A percentile compares a stretch with the other conserved stretches of the same genome.
Evolutionary conservation across 2,888 invertebrate genomes (phyloP).

Genomic region (Villa cingulata): DNA sequence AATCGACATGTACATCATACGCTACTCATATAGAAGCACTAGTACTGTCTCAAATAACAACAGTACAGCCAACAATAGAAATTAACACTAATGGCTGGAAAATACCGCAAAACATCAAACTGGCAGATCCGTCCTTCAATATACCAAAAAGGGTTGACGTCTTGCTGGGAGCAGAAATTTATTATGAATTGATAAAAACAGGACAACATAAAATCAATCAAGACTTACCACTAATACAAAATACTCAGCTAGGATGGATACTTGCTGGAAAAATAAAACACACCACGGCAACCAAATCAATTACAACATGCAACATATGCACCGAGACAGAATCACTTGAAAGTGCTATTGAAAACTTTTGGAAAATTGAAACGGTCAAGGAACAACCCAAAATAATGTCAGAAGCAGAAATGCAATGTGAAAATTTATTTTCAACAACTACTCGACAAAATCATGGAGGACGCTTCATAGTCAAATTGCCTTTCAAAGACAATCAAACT

Average conservation of each 20-base stretch:
- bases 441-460: too few relatives aligned
- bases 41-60: slow-evolving; percentile 13
- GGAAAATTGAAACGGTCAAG: not conserved
- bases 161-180: slow-evolving; percentile 14
- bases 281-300: not conserved
- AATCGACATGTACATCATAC: slow-evolving; percentile 2
- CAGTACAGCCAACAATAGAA: slow-evolving; percentile 12
- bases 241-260: not conserved
- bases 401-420: not conserved
- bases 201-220: not conserved
- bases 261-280: not conserved
- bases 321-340: not conserved
- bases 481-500: not conserved
- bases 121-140: slow-evolving; percentile 15
- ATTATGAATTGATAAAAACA: not conserved
- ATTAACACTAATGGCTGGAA: slow-evolving; percentile 8
- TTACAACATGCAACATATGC: not conserved
- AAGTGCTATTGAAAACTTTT: not conserved
- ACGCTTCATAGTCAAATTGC: not conserved
- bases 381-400: not conserved
- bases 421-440: not conserved
- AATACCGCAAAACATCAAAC: slow-evolving; percentile 11
- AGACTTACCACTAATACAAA: not conserved
- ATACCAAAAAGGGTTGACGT: slow-evolving; percentile 12
- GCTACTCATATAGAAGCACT: slow-evolving; percentile 9